These are phyloP conservation scores for Elymnias hypermnestra DNA, from an alignment of 1,140 invertebrate genomes.

Conservation along the genomic window DNA sequence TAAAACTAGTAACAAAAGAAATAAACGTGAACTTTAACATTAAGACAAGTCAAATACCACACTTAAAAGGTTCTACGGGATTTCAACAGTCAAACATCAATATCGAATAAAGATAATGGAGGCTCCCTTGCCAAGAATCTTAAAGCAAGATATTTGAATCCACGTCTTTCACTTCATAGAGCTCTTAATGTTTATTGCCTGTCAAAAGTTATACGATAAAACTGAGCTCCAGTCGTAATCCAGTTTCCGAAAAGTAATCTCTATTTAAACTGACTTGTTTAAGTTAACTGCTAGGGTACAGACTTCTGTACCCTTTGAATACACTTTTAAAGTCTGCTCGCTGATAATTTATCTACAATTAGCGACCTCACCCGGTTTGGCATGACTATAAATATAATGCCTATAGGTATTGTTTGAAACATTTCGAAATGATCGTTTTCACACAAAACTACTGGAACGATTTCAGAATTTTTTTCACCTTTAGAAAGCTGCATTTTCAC, in stretches of 20 bases:
- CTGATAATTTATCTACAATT: not conserved
- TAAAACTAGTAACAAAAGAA: too few species aligned
- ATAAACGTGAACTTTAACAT: too few species aligned
- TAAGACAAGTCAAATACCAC: not conserved
- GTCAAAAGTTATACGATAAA: slow-evolving; percentile 16
- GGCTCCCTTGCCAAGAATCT: not conserved
- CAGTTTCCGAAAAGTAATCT: slow-evolving; percentile 15
- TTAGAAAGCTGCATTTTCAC: too few species aligned
- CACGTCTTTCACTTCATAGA: slow-evolving; percentile 3
- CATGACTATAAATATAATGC: too few species aligned
- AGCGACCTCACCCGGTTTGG: too few species aligned
- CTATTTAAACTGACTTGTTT: slow-evolving; percentile 10
- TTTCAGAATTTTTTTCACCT: too few species aligned
- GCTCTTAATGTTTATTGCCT: slow-evolving; percentile 13
- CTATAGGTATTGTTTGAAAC: too few species aligned
- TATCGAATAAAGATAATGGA: slow-evolving; percentile 8
- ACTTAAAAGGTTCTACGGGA: not conserved
- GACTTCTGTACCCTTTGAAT: not conserved
- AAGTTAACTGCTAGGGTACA: slow-evolving; percentile 4
- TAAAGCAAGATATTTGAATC: slow-evolving; percentile 4
- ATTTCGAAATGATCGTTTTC: too few species aligned
- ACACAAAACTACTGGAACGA: too few species aligned
- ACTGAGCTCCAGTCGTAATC: slow-evolving; percentile 7
- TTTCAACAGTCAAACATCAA: slow-evolving; percentile 3
- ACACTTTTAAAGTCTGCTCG: not conserved